phyloP scores from a whole-genome alignment of 2,888 invertebrate species.

The Trissolcus japonicus region DNA sequence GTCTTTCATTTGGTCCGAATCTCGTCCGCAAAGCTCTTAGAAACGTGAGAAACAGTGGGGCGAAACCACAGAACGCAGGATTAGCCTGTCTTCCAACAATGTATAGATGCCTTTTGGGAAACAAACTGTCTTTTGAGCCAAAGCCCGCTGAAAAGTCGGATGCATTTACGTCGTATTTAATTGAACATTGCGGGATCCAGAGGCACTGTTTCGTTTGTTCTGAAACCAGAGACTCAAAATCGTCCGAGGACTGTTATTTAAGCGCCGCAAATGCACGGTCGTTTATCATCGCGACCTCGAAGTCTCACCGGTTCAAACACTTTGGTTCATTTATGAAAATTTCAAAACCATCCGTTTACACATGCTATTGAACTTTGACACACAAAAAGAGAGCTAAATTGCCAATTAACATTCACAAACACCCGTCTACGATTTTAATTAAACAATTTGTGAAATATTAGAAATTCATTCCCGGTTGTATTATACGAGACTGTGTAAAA shows the following conservation, averaged over 20 bases:
- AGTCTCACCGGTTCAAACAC: background rate
- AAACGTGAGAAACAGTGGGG: conserved; percentile 41
- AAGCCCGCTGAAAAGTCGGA: conserved; percentile 39
- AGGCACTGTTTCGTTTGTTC: conserved; percentile 45
- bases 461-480: too few species aligned
- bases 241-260: conserved; percentile 47
- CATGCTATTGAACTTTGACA: too few species aligned
- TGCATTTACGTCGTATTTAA: conserved; percentile 36
- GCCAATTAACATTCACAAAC: too few species aligned
- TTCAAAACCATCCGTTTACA: too few species aligned
- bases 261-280: conserved; percentile 29
- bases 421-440: too few species aligned
- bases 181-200: conserved; percentile 31
- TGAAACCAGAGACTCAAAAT: conserved; percentile 38
- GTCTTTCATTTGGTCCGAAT: conserved; percentile 8
- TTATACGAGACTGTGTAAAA: too few species aligned
- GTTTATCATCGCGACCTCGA: conserved; percentile 18
- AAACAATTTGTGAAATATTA: too few species aligned
- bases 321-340: conserved; percentile 12
- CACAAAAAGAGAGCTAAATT: too few species aligned
- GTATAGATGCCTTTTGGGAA: conserved; percentile 43
- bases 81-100: conserved; percentile 43
- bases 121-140: conserved; percentile 35
- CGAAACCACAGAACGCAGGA: conserved; percentile 38
- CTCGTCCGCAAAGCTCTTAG: conserved; percentile 23